Evolutionary conservation across 1,140 invertebrate species (phyloP).

Genomic region (Dreissena polymorpha): DNA sequence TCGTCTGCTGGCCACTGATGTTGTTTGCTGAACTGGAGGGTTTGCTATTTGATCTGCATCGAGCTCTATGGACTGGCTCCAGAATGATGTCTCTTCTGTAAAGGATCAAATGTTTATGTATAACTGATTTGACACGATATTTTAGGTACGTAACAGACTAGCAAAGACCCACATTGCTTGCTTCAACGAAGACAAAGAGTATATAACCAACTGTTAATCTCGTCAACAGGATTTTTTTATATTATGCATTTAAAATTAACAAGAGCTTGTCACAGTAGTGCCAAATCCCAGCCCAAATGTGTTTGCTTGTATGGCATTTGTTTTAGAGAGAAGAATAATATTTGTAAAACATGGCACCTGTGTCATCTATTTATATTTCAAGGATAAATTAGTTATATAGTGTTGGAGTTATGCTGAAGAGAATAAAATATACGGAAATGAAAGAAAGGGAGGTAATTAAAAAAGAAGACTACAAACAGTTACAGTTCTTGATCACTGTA

Average conservation of each 20-base stretch:
- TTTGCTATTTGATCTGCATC: conserved; percentile 39
- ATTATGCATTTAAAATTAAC: neutral
- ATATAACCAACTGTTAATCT: neutral
- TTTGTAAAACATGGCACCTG: no score
- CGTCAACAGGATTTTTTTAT: neutral
- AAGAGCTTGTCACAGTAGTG: neutral
- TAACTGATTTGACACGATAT: neutral
- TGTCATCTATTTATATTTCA: no score
- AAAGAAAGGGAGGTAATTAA: no score
- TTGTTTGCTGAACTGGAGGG: conserved; percentile 1
- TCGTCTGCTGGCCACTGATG: neutral
- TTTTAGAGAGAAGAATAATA: no score
- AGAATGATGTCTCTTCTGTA: conserved; percentile 68
- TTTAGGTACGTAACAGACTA: neutral
- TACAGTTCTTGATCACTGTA: no score
- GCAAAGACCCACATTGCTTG: neutral
- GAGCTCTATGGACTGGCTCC: conserved; percentile 67
- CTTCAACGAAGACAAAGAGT: neutral
- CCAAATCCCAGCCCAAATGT: no score
- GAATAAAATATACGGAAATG: no score
- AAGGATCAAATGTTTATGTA: neutral
- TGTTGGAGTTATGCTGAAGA: no score
- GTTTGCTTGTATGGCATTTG: no score
- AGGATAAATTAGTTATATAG: no score
- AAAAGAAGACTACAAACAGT: no score